Evolutionary conservation across 2,888 invertebrate genomes (phyloP), one percentile per base, ranked within the genome.

Genomic region (Aporophyla nigra): DNA sequence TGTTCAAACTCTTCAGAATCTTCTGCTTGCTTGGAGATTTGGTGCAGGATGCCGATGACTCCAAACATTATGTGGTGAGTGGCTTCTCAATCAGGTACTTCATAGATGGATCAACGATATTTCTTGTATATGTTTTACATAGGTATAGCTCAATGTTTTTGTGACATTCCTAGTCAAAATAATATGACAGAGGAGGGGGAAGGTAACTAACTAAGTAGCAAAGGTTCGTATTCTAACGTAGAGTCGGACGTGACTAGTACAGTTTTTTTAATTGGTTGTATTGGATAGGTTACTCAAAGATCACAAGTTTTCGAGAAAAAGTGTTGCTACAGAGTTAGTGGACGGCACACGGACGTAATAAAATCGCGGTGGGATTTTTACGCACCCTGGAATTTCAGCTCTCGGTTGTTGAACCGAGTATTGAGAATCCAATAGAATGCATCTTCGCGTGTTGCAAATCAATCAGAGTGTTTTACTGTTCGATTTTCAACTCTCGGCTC

Each of bases 11-110:
- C 74, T 98, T 98, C 93, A 95, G 98, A 83, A 97, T 98, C 88
- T 98, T 98, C 93, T 98, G 98, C 89, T 97, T 98, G 19, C 96
- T 98, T 9, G 98, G 97, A 0, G 98, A 98, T 90, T 94, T 98
- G 78, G 97, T 97, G n/a, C 96, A 97, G 33, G 97, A 98, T 72
- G 95, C 96, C 9, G 96, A 97, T 40, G 95, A 96, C 43, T 92
- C 94, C 62, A 94, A 94, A 62, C 94, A 94, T 77, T 97, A 97
- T 87, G 94, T 97, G 93, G 97, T 97, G 91, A 92, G 92, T 83
- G 0, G 4, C 5, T 9, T 56, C 51, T 56, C 19, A 5, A 51
- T 51, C 21, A 27, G 1, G 14, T 16, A n/a, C n/a, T n/a, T n/a
- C n/a, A n/a, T n/a, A n/a, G n/a, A n/a, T n/a, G n/a, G n/a, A n/a